Percentiles rank a stretch among this genome's conserved stretches.
These are phyloP conservation scores for Andrena bucephala DNA, from an alignment of 2,888 invertebrate genomes.

Conservation along the genomic window DNA sequence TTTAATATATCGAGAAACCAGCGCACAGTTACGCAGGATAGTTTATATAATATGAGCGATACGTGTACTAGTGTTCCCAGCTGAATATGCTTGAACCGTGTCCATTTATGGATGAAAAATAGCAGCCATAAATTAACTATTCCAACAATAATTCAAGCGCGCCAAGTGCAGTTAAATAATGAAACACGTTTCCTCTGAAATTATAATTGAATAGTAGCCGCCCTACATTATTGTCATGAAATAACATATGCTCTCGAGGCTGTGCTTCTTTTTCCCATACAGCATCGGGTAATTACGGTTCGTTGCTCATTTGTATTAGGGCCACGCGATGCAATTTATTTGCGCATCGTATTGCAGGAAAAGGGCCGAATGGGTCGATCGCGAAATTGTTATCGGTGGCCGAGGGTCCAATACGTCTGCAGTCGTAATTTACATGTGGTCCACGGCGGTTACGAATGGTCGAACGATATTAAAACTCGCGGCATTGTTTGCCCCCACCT, in stretches of 20 bases:
- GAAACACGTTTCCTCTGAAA: not conserved
- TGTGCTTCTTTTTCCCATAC: slow-evolving; percentile 2
- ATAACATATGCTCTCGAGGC: not conserved
- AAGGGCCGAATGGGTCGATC: slow-evolving; percentile 23
- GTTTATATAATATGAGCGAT: too few relatives aligned
- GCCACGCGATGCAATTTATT: slow-evolving; percentile 35
- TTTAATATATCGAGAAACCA: too few relatives aligned
- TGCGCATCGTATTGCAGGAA: slow-evolving; percentile 20
- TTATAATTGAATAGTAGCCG: not conserved
- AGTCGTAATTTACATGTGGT: slow-evolving; percentile 32
- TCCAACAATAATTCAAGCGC: not conserved
- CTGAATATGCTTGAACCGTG: too few relatives aligned
- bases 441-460: slow-evolving; percentile 23
- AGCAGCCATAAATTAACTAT: not conserved
- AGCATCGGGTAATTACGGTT: slow-evolving; percentile 12
- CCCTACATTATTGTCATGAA: not conserved
- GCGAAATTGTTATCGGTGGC: slow-evolving; percentile 49
- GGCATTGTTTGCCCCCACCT: slow-evolving; percentile 35
- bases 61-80: too few relatives aligned
- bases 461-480: slow-evolving; percentile 49
- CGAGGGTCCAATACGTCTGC: slow-evolving; percentile 15
- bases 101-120: not conserved
- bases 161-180: not conserved
- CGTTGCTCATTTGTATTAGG: slow-evolving; percentile 38
- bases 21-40: too few relatives aligned